Evolutionary conservation across 2,113 vertebrate species (phyloP), one percentile per base, ranked within the genome.

Genomic region (Sapayoa aenigma): DNA sequence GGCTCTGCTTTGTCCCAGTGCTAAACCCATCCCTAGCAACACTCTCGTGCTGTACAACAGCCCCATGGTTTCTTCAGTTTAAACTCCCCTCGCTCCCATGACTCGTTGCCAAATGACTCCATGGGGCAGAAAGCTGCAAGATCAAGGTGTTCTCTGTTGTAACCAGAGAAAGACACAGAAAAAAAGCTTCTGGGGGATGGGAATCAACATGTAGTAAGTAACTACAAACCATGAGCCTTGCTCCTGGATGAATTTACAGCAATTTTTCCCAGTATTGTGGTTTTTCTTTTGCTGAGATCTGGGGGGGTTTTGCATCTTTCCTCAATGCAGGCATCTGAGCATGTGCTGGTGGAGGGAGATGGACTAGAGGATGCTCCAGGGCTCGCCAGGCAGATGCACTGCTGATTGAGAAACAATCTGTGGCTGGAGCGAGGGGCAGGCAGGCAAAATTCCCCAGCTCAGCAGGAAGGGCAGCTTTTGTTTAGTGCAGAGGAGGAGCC

Each of bases 231-330:
- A 0, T 7, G n/a, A 44, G n/a, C 42, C 50, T 88, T 71, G 33
- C 68, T 63, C n/a, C 23, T 66, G 77, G 41, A 37, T 33, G 22
- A 65, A 11, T n/a, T 44, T 46, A 31, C 47, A 42, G 72, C 24
- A 84, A 50, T 1, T 49, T 66, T 44, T 3, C 11, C 69, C 44
- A 0, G 0, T 14, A 7, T 2, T 22, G 25, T 60, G 6, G 0
- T 9, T 24, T 39, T 15, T 44, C 16, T 55, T 50, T 19, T 11
- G 4, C 22, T 56, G 35, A 2, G 24, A 42, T 41, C 52, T 65
- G 16, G 5, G 0, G 0, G 1, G 11, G 63, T 46, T 68, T 72
- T 42, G 9, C 39, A 37, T 33, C 31, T 87, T 84, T 55, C 31
- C 33, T 77, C 35, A 12, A 1, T 39, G n/a, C 14, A 5, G 3